A percentile compares a stretch with the other conserved stretches of the same genome.
Conservation (phyloP, 2,797 vertebrate genomes). For the Protonibea diacanthus region DNA sequence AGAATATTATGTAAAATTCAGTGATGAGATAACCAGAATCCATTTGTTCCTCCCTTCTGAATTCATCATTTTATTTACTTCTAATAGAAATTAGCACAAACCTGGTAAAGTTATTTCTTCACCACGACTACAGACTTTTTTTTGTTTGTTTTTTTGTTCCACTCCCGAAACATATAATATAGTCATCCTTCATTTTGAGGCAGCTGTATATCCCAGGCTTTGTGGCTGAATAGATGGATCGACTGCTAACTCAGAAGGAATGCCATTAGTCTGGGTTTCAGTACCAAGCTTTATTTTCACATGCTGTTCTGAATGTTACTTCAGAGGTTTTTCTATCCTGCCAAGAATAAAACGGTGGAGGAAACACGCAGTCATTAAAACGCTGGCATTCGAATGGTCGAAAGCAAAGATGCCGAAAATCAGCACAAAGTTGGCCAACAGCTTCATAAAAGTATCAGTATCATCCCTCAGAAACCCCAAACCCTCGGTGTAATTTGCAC, state of each 20-base stretch:
- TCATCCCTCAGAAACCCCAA: slow-evolving; percentile 17
- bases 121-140: background rate
- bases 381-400: slow-evolving; percentile 21
- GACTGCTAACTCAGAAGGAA: slow-evolving; percentile 44
- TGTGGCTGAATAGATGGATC: slow-evolving; percentile 43
- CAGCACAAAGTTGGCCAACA: slow-evolving; percentile 13
- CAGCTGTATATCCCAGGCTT: slow-evolving; percentile 22
- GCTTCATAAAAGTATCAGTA: slow-evolving; percentile 16
- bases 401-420: slow-evolving; percentile 20
- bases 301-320: slow-evolving; percentile 48
- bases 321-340: slow-evolving; percentile 18
- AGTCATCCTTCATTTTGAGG: slow-evolving; percentile 24
- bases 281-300: slow-evolving; percentile 39
- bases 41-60: background rate
- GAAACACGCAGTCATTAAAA: slow-evolving; percentile 40
- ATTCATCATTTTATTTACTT: slow-evolving; percentile 2
- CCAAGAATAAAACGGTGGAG: slow-evolving; percentile 36
- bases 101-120: background rate
- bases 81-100: background rate
- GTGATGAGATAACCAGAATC: background rate
- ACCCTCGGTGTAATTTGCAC: slow-evolving; percentile 7
- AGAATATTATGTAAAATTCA: slow-evolving; percentile 24
- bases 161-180: slow-evolving; percentile 16
- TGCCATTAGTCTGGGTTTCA: slow-evolving; percentile 46
- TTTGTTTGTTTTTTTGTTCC: background rate